Base-by-base conservation (phyloP, 2,113 vertebrate species). In the Scolopax mira region DNA sequence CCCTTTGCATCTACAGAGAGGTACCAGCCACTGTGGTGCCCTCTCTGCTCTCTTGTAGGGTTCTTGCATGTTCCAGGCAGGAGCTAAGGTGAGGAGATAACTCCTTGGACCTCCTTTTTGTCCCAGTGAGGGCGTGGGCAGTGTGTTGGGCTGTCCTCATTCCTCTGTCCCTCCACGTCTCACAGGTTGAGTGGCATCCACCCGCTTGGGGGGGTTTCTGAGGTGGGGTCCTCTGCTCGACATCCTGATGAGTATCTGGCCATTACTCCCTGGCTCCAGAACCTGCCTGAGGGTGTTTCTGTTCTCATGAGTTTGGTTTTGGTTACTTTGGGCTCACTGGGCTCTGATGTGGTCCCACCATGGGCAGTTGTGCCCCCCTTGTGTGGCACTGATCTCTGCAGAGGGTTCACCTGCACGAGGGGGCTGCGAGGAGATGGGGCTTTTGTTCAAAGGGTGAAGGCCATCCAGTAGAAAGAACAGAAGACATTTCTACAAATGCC, bases 271-370 rank as follows among this genome's bases (percentile, higher is more conserved):
- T 2, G 9, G 3, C 49, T 30, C 54, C 54, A 60, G 72, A 15
- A 31, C 28, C 37, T 33, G 54, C 64, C 46, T 17, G 31, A 2
- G 3, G 21, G 12, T 52, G 52, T 23, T 25, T 37, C 44, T 58
- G 42, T 41, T 49, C 16, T 8, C 17, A 18, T 3, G 42, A 39
- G 60, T 28, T 57, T 35, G 52, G 52, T 21, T 60, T 37, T 3
- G 3, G 44, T 33, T 65, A 10, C 35, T 42, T 46, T 13, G 55
- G 23, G 46, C 33, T 54, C 0, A 7, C 44, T 22, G 73, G 54
- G 21, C 27, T 61, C 64, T 0, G 2, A 37, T 6, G 0, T 3
- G 30, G 51, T 35, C 24, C 52, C 42, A 8, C 35, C 18, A 27
- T 0, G 1, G 67, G 75, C 42, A 30, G 66, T 41, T n/a, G 58